Conservation (phyloP, 2,113 vertebrate genomes). For the Lophotis ruficrista region DNA sequence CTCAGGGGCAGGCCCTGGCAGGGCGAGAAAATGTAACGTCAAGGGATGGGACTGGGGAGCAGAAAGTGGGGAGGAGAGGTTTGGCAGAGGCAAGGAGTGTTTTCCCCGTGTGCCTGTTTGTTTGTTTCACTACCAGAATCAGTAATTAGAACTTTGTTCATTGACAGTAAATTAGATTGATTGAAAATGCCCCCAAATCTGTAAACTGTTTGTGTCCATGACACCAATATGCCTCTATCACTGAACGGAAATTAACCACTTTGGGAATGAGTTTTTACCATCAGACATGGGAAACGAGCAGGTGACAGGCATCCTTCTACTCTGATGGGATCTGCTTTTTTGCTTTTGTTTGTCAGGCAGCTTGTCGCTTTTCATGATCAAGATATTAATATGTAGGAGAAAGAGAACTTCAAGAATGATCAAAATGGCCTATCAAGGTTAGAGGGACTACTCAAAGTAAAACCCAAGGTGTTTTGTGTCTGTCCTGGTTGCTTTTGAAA, state of each 20-base stretch:
- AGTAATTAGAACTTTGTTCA: background rate
- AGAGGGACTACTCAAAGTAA: background rate
- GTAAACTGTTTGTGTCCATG: background rate
- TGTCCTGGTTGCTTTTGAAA: background rate
- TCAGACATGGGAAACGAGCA: background rate
- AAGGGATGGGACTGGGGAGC: background rate
- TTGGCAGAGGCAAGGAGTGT: background rate
- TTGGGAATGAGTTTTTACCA: background rate
- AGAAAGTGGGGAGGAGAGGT: background rate
- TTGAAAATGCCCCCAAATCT: background rate
- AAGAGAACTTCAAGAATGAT: background rate
- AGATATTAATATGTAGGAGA: fast-evolving
- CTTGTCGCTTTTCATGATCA: background rate
- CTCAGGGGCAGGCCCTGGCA: background rate
- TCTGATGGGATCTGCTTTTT: background rate
- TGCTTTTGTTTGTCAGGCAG: background rate
- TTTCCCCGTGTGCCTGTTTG: background rate
- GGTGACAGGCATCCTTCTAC: background rate
- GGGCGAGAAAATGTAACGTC: fast-evolving
- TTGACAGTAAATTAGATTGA: background rate
- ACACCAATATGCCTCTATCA: background rate
- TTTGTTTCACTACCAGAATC: background rate
- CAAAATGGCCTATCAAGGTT: background rate
- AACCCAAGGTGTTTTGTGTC: background rate
- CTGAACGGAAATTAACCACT: background rate